phyloP scores from a whole-genome alignment of 1,140 invertebrate species.

The Trichogramma pretiosum region DNA sequence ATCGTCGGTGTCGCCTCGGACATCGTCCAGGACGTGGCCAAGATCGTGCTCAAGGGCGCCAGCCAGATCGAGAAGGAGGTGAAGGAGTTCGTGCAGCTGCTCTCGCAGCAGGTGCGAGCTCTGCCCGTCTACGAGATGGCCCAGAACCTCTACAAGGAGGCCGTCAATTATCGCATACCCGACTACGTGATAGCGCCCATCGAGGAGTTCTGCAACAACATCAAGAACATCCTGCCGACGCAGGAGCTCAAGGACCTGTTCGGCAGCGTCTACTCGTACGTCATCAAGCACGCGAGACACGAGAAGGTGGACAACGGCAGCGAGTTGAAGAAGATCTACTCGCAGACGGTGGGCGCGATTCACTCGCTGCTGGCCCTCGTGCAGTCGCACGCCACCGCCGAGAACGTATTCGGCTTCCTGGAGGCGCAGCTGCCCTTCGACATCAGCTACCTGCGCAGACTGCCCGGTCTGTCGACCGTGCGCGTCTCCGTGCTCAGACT shows the following conservation, averaged over 20 bases:
- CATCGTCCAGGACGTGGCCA: constrained; percentile 45
- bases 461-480: constrained; percentile 44
- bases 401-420: constrained; percentile 27
- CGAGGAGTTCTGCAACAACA: constrained; percentile 41
- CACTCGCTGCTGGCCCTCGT: constrained; percentile 39
- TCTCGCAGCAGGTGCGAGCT: constrained; percentile 47
- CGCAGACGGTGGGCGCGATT: constrained; percentile 39
- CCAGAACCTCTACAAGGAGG: constrained; percentile 43
- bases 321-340: constrained; percentile 48
- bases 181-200: constrained; percentile 43
- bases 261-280: constrained; percentile 47
- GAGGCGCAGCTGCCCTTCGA: constrained; percentile 32
- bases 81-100: constrained; percentile 38
- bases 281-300: constrained; percentile 45
- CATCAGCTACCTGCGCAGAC: constrained; percentile 33
- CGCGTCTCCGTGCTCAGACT: constrained; percentile 52
- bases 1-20: constrained; percentile 48
- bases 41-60: constrained; percentile 42
- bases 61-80: constrained; percentile 43
- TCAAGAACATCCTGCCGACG: constrained; percentile 49
- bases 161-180: constrained; percentile 37
- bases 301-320: constrained; percentile 45
- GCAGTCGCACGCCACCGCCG: constrained; percentile 22
- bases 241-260: constrained; percentile 51
- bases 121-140: constrained; percentile 48